Base-by-base conservation (phyloP, 2,113 vertebrate species). In the Coregonus clupeaformis region DNA sequence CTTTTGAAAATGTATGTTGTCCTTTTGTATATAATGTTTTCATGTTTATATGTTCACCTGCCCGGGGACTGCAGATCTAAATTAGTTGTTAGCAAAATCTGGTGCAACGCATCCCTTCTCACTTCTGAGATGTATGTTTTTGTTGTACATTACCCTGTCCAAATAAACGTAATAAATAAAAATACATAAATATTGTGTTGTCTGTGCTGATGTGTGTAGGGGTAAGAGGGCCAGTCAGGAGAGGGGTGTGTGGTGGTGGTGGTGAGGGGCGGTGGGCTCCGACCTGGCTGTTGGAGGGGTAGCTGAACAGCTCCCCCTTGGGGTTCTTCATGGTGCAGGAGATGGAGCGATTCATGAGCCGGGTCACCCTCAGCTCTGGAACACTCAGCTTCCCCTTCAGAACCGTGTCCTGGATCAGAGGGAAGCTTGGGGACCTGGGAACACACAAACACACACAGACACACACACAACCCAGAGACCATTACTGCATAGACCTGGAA, bases 291-390 rank as follows among this genome's bases (percentile, higher is more conserved):
- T 97, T 90, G 11, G 96, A 93, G 55, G 96, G 97, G 71, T 94
- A 94, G 87, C 96, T 96, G 1, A 97, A 98, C 83, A 98, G 94
- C 80, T 99, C 98, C 80, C 95, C 95, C 88, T 99, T 98, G 47
- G 97, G 96, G 77, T 97, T 98, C 92, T 98, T 98, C 94, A 98
- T 93, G 14, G 97, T 97, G 68, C 97, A 99, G 57, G 97, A 98
- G 83, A 98, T 93, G 0, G 97, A 98, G 63, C 97, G 96, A 88
- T 97, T 98, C 95, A 99, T 98, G 78, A 99, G 94, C 69, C 97
- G 95, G 68, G 95, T 97, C 87, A 95, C 95, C 0, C 97, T 95
- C 85, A 97, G 92, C 86, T 99, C 97, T 0, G 97, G 95, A 57
- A 97, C 95, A 9, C 94, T 95, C 79, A 98, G 91, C 80, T 98